phyloP scores from a whole-genome alignment of 2,797 vertebrate species.

The Rhabdophis nuchalis region DNA sequence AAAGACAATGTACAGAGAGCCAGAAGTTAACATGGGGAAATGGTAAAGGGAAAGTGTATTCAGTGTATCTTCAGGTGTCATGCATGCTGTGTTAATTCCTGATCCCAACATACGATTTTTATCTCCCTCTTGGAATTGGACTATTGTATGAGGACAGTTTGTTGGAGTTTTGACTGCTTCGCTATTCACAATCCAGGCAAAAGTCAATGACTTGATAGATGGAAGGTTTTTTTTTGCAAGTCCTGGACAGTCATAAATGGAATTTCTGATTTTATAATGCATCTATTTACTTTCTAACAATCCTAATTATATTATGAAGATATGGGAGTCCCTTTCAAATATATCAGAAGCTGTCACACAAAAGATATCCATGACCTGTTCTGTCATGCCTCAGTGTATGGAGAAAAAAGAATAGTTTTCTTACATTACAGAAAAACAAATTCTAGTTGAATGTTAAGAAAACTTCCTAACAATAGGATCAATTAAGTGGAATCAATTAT shows the following conservation, averaged over 20 bases:
- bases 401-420: background rate
- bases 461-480: background rate
- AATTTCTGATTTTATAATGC: background rate
- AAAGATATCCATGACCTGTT: background rate
- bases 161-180: background rate
- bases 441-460: background rate
- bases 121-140: background rate
- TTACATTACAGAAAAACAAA: background rate
- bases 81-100: background rate
- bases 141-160: background rate
- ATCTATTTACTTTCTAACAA: background rate
- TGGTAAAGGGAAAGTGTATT: background rate
- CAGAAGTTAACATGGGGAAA: background rate
- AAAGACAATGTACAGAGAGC: background rate
- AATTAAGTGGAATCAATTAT: background rate
- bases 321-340: background rate
- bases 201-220: background rate
- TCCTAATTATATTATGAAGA: background rate
- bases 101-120: background rate
- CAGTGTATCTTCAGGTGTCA: background rate
- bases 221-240: background rate
- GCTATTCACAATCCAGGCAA: background rate
- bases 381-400: background rate
- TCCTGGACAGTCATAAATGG: background rate
- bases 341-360: background rate